phyloP scores from a whole-genome alignment of 2,888 invertebrate species.

The Atrina japonica region DNA sequence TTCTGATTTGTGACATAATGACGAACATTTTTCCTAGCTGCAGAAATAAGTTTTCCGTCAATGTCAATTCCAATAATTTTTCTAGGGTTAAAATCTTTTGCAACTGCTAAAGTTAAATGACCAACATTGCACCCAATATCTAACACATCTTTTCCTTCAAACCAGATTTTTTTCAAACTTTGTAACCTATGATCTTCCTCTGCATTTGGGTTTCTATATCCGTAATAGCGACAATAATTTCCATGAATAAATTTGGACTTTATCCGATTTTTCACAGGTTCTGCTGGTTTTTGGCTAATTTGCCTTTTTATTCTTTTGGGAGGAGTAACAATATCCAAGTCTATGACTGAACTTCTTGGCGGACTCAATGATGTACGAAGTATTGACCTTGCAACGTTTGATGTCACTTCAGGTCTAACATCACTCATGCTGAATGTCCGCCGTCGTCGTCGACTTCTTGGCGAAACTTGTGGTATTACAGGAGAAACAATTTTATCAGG shows the following conservation, averaged over 20 bases:
- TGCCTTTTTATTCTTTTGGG: conserved; percentile 53
- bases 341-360: conserved; percentile 26
- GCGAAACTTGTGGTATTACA: conserved; percentile 71
- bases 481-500: conserved; percentile 73
- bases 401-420: conserved; percentile 48
- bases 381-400: conserved; percentile 48
- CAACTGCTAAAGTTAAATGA: conserved; percentile 94
- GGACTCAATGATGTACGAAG: conserved; percentile 48
- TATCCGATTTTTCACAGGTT: conserved; percentile 48
- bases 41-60: conserved; percentile 91
- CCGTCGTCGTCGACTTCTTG: conserved; percentile 62
- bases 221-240: conserved; percentile 98
- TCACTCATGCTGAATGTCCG: conserved; percentile 67
- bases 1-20: conserved; percentile 83
- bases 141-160: conserved; percentile 93
- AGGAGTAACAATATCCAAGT: conserved; percentile 49
- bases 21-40: conserved; percentile 88
- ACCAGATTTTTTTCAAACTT: conserved; percentile 91
- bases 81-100: conserved; percentile 91
- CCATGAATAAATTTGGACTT: conserved; percentile 92
- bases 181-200: conserved; percentile 89
- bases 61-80: conserved; percentile 96
- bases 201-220: conserved; percentile 92
- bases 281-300: conserved; percentile 40
- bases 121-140: conserved; percentile 99